These are phyloP conservation scores for Xanthia togata DNA, from an alignment of 2,888 invertebrate species.

Conservation along the genomic window DNA sequence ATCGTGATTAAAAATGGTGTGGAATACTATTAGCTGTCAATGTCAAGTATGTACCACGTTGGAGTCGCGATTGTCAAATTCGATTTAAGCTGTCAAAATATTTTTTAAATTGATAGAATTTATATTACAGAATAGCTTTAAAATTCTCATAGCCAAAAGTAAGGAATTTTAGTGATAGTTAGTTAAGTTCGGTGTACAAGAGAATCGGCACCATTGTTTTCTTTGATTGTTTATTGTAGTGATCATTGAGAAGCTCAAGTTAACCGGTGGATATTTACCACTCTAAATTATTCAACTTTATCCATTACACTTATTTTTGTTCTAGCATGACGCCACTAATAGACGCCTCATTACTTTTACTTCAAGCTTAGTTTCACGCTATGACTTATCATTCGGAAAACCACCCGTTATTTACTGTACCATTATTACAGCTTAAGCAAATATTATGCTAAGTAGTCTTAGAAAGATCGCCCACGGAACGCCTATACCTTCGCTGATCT, in stretches of 20 bases:
- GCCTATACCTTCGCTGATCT: constrained; percentile 16
- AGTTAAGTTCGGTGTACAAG: too few species aligned
- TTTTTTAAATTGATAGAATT: too few species aligned
- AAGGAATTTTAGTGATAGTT: too few species aligned
- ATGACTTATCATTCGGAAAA: constrained; percentile 45
- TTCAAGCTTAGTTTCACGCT: constrained; percentile 5
- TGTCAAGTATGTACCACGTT: too few species aligned
- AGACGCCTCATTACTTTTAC: constrained; percentile 15
- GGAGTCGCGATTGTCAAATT: too few species aligned
- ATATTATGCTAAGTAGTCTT: constrained; percentile 44
- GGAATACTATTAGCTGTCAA: too few species aligned
- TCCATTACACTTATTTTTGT: constrained; percentile 5
- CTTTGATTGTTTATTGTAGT: not conserved
- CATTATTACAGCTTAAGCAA: constrained; percentile 23
- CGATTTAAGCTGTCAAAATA: too few species aligned
- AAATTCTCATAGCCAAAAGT: too few species aligned
- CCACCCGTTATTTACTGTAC: constrained; percentile 23
- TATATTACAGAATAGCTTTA: too few species aligned
- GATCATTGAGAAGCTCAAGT: not conserved
- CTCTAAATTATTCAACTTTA: not conserved
- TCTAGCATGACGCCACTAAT: constrained; percentile 14
- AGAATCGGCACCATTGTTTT: too few species aligned
- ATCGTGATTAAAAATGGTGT: too few species aligned
- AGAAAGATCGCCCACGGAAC: constrained; percentile 47
- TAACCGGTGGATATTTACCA: not conserved